Conservation (phyloP, 2,888 invertebrate species). For the Mythimna albipuncta region DNA sequence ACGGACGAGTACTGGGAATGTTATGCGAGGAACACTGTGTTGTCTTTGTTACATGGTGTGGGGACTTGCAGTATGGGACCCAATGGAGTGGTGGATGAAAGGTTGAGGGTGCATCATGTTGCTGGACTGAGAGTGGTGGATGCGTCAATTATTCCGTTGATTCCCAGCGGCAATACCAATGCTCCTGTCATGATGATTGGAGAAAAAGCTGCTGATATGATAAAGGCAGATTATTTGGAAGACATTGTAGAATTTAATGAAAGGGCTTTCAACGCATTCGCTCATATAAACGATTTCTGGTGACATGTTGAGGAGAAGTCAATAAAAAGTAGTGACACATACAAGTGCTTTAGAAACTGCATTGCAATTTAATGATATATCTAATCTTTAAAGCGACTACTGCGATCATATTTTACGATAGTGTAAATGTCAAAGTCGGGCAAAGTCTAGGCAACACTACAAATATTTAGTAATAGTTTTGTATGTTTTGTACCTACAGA, state of each 20-base stretch:
- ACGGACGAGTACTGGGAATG: slow-evolving; percentile 92
- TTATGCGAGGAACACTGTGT: slow-evolving; percentile 88
- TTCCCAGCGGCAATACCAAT: slow-evolving; percentile 84
- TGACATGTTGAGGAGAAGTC: not conserved
- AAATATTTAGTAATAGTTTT: not conserved
- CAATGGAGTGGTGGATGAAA: slow-evolving; percentile 81
- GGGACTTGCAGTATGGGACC: slow-evolving; percentile 85
- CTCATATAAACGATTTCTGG: not conserved
- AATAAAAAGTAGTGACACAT: not conserved
- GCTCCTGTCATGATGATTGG: slow-evolving; percentile 86
- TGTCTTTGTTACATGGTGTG: slow-evolving; percentile 91
- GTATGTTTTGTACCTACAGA: not conserved
- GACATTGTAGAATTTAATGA: not conserved
- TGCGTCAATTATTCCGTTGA: slow-evolving; percentile 82
- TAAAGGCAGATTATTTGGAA: slow-evolving; percentile 74
- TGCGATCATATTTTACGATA: not conserved
- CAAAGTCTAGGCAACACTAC: not conserved
- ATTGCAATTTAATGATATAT: not conserved
- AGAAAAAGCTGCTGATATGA: slow-evolving; percentile 84
- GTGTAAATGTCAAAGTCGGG: not conserved
- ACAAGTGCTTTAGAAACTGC: not conserved
- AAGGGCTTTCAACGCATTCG: not conserved
- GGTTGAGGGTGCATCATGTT: slow-evolving; percentile 77
- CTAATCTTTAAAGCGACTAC: not conserved
- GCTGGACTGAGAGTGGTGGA: slow-evolving; percentile 79